A percentile compares a stretch with the other conserved stretches of the same genome.
These are phyloP conservation scores for Tenthredo notha DNA, from an alignment of 2,888 invertebrate species.

Conservation along the genomic window DNA sequence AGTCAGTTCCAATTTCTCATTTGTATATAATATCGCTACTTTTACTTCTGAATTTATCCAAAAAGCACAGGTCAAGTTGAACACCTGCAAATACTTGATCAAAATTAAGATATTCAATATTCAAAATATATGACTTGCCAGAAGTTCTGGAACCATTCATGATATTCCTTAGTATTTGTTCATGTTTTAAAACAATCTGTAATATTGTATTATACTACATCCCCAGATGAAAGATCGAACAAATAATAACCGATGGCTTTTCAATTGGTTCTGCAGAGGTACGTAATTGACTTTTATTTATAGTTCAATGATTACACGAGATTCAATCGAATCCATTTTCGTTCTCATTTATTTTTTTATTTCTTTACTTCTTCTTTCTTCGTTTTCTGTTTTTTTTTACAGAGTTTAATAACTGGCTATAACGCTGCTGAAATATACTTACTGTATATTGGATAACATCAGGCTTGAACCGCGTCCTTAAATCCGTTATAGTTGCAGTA, in stretches of 20 bases:
- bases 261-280: not conserved
- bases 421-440: not conserved
- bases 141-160: too few relatives aligned
- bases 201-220: not conserved
- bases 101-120: not conserved
- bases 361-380: not conserved
- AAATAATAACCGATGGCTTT: not conserved
- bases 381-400: not conserved
- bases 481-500: too few relatives aligned
- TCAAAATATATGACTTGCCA: not conserved
- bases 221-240: not conserved
- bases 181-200: not conserved
- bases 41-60: not conserved
- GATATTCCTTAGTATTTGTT: not conserved
- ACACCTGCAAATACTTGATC: not conserved
- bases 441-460: slow-evolving; percentile 1
- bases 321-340: slow-evolving; percentile 5
- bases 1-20: not conserved
- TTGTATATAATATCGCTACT: slow-evolving; percentile 2
- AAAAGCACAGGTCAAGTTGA: not conserved
- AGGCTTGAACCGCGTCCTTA: not conserved
- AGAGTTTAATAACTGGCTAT: not conserved
- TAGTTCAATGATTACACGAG: slow-evolving; percentile 25
- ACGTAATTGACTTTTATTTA: slow-evolving; percentile 26
- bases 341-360: not conserved